A percentile compares a stretch with the other conserved stretches of the same genome.
These are phyloP conservation scores for Podarcis siculus DNA, from an alignment of 2,797 vertebrate genomes.

Conservation along the genomic window DNA sequence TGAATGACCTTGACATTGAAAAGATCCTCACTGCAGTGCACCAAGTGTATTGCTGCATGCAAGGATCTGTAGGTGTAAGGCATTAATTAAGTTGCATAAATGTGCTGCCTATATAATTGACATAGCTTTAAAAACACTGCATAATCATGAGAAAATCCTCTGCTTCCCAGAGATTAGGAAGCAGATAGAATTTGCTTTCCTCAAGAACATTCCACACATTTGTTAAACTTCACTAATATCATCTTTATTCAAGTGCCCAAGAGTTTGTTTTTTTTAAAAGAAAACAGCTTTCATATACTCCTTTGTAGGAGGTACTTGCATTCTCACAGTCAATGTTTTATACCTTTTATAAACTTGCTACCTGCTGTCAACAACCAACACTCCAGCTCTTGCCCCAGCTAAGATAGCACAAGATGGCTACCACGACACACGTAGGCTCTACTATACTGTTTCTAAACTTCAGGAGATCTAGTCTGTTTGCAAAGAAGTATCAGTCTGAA, in stretches of 20 bases:
- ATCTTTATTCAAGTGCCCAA: background rate
- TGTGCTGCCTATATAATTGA: background rate
- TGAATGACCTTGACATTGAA: background rate
- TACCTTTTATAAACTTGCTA: background rate
- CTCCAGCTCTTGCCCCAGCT: background rate
- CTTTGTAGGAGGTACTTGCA: background rate
- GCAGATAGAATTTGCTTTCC: background rate
- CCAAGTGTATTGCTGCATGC: no score
- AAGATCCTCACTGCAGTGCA: background rate
- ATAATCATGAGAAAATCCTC: background rate
- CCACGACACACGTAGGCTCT: background rate
- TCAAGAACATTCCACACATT: background rate
- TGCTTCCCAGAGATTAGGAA: no score
- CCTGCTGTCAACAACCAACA: background rate
- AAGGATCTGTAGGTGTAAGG: background rate
- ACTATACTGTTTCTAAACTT: background rate
- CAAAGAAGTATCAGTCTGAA: background rate
- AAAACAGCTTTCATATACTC: background rate
- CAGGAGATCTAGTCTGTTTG: background rate
- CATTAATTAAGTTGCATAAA: background rate
- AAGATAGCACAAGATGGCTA: background rate
- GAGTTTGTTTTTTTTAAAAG: background rate
- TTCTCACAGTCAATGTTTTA: background rate
- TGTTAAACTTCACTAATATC: background rate
- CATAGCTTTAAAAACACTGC: no score